Percentiles rank a stretch among this genome's conserved stretches.
These are phyloP conservation scores for Fopius arisanus DNA, from an alignment of 1,140 invertebrate genomes.

Conservation along the genomic window DNA sequence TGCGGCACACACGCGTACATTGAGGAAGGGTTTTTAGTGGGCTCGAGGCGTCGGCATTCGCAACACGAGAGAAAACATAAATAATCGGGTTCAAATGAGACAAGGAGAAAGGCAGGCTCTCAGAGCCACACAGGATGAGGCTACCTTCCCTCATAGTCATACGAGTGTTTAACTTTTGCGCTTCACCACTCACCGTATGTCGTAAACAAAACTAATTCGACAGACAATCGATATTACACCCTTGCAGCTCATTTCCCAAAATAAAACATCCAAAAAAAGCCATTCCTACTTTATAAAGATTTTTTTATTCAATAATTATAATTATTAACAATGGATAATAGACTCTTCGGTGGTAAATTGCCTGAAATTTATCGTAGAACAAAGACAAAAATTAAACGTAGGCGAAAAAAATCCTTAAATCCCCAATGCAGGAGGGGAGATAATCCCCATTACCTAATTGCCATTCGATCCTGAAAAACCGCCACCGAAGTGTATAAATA, in stretches of 20 bases:
- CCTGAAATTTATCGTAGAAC: too few relatives aligned
- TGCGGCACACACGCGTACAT: constrained; percentile 5
- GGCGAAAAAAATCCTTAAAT: too few relatives aligned
- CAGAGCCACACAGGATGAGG: constrained; percentile 55
- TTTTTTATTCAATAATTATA: too few relatives aligned
- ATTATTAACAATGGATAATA: too few relatives aligned
- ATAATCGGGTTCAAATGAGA: constrained; percentile 67
- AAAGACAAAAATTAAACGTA: too few relatives aligned
- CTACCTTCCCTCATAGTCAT: neutral
- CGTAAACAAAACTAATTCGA: constrained; percentile 27
- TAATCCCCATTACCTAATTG: neutral
- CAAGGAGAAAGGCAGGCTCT: constrained; percentile 42
- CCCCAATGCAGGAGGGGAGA: neutral
- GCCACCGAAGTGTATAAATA: too few relatives aligned
- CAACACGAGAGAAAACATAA: constrained; percentile 61
- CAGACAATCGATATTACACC: neutral
- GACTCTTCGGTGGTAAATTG: too few relatives aligned
- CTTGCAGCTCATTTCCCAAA: neutral
- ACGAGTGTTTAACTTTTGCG: constrained; percentile 14
- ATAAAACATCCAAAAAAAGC: too few relatives aligned
- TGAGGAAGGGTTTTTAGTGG: constrained; percentile 52
- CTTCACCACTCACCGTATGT: neutral
- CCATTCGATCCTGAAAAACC: too few relatives aligned
- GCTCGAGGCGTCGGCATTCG: constrained; percentile 58
- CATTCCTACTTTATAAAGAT: too few relatives aligned